Base-by-base conservation (phyloP, 2,113 vertebrate genomes). In the Dipodomys ordii region DNA sequence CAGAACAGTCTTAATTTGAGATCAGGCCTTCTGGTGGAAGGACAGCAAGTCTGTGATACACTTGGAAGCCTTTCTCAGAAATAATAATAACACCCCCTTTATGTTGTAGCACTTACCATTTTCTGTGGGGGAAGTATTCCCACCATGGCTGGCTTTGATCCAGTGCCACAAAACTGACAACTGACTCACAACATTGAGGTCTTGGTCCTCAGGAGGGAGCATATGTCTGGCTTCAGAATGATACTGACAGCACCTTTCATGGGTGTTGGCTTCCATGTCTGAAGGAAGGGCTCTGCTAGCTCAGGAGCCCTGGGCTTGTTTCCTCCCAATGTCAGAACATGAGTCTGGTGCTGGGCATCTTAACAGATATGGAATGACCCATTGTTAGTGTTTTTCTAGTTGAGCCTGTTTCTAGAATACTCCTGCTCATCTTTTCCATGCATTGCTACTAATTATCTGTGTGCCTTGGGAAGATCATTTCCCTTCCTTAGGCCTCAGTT, bases 291-390 rank as follows among this genome's bases (percentile, higher is more conserved):
- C 64, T 18, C 23, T 67, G 3, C 71, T 53, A 87, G 28, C 32
- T 84, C 12, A 5, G 57, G 6, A 64, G 57, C 65, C 7, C 15
- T 46, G 32, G 28, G 23, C 84, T 53, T 57, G 67, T 9, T 5
- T 44, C 72, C 73, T 73, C 28, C 30, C 46, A 84, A 74, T 79
- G 62, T 74, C 23, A 2, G 32, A 12, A 69, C 15, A 6, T 9
- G 65, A 53, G n/a, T 76, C 18, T 89, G 23, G 39, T 44, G 60
- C 30, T 11, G 7, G 60, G 35, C 39, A 62, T 86, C 67, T 83
- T 93, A 49, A 65, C 62, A 79, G 44, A 65, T 39, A 35, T 8
- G 19, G 80, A 86, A 53, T 44, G 82, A 46, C 88, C 68, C 83
- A 81, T 27, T 93, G 95, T 73, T 53, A 60, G 1, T 83, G 74